A percentile compares a stretch with the other conserved stretches of the same genome.
These are phyloP conservation scores for Cephus pygmeus DNA, from an alignment of 2,888 invertebrate species.

Conservation along the genomic window DNA sequence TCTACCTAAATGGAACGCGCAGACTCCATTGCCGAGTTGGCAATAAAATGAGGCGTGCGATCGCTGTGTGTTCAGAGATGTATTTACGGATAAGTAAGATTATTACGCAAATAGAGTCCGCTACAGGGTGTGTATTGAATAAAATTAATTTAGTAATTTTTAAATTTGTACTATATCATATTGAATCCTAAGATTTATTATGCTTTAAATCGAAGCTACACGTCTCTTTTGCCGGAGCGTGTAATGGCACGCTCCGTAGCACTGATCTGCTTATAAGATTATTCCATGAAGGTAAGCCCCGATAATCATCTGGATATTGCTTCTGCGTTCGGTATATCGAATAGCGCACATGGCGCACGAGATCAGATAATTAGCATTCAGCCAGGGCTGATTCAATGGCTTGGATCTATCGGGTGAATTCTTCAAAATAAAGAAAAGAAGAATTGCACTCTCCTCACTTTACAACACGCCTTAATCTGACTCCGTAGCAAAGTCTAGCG, in stretches of 20 bases:
- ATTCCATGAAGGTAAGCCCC: conserved; percentile 43
- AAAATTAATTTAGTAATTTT: background rate
- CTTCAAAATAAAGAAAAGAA: conserved; percentile 23
- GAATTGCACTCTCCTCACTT: background rate
- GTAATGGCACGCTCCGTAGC: conserved; percentile 57
- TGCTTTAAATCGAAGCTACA: background rate
- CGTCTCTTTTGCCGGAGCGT: conserved; percentile 35
- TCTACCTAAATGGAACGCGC: background rate
- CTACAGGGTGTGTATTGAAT: background rate
- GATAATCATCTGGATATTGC: conserved; percentile 62
- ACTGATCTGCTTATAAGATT: conserved; percentile 55
- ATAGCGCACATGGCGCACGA: conserved; percentile 33
- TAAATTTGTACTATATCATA: background rate
- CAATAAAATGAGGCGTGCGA: background rate
- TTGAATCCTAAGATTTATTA: background rate
- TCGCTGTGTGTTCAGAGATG: background rate
- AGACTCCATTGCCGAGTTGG: background rate
- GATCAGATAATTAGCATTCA: conserved; percentile 63
- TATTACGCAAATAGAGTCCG: background rate
- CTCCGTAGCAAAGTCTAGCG: background rate
- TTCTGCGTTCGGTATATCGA: conserved; percentile 51
- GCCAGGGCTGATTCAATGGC: conserved; percentile 38
- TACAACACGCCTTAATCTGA: background rate
- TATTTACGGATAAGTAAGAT: background rate
- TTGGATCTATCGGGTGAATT: conserved; percentile 51